Conservation (phyloP, 2,113 vertebrate genomes). For the Plectropomus leopardus region DNA sequence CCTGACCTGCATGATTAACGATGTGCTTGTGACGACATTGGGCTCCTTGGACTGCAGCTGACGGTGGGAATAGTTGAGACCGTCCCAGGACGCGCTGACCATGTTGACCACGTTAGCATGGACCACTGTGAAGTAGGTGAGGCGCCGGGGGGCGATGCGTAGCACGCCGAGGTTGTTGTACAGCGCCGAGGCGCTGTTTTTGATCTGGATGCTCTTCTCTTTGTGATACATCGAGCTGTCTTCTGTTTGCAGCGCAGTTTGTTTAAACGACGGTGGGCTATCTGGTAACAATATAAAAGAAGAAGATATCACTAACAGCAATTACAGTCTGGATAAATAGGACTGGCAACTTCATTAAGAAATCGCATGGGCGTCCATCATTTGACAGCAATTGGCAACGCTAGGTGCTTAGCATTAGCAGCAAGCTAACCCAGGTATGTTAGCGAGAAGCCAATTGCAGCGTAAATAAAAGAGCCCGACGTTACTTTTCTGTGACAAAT, state of each 20-base stretch:
- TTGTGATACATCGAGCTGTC: slow-evolving; percentile 87
- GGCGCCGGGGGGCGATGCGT: slow-evolving; percentile 82
- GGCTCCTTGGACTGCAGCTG: slow-evolving; percentile 92
- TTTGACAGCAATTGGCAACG: neutral
- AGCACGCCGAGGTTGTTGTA: slow-evolving; percentile 94
- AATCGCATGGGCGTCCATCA: neutral
- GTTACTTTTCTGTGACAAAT: neutral
- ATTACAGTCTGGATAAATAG: no score
- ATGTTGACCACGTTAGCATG: slow-evolving; percentile 90
- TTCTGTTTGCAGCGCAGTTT: neutral
- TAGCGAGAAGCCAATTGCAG: slow-evolving; percentile 6
- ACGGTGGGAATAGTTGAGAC: slow-evolving; percentile 88
- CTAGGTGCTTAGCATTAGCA: slow-evolving; percentile 41
- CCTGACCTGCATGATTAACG: slow-evolving; percentile 91
- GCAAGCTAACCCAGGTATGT: slow-evolving; percentile 20
- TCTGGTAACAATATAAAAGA: neutral
- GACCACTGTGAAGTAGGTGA: slow-evolving; percentile 89
- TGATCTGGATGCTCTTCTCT: slow-evolving; percentile 88
- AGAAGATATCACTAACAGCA: neutral
- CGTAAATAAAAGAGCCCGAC: neutral
- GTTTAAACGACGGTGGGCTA: neutral
- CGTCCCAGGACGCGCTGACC: slow-evolving; percentile 88
- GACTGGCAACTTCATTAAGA: neutral
- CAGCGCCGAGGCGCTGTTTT: slow-evolving; percentile 89
- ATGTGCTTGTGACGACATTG: slow-evolving; percentile 82